Conservation (phyloP, 2,113 vertebrate species). For the Pelvicachromis taeniatus region DNA sequence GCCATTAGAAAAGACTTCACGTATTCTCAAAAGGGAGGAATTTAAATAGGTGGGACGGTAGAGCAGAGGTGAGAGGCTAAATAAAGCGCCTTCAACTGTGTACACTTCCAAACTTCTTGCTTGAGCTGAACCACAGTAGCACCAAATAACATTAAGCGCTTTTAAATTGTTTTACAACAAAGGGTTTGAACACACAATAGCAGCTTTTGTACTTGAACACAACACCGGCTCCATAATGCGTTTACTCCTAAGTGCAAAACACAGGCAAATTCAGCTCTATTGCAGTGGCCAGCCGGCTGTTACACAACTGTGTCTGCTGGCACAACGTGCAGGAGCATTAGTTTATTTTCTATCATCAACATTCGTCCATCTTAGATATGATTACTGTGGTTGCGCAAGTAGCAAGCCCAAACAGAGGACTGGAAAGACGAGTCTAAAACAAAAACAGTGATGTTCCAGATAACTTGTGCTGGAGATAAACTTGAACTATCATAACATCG, state of each 20-base stretch:
- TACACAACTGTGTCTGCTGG: not conserved
- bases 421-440: not conserved
- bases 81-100: slow-evolving; percentile 19
- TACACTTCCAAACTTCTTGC: not conserved
- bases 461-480: not conserved
- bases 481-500: not conserved
- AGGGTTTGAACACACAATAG: not conserved
- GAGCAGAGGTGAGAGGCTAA: not conserved
- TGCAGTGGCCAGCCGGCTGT: not conserved
- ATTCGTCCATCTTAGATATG: not conserved
- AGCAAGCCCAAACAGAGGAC: not conserved
- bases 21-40: not conserved
- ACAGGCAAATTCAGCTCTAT: not conserved
- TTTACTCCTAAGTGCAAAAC: slow-evolving; percentile 22
- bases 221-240: not conserved
- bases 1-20: not conserved
- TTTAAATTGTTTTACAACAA: slow-evolving; percentile 1
- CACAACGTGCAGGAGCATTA: not conserved
- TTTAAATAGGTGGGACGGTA: not conserved
- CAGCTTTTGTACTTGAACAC: not conserved
- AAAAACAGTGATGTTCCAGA: not conserved
- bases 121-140: not conserved
- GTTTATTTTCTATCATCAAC: not conserved
- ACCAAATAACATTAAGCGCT: not conserved
- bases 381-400: not conserved